Evolutionary conservation across 37 sponge, comb jelly and placozoan species (phyloP).

Genomic region (Spongia lamella): DNA sequence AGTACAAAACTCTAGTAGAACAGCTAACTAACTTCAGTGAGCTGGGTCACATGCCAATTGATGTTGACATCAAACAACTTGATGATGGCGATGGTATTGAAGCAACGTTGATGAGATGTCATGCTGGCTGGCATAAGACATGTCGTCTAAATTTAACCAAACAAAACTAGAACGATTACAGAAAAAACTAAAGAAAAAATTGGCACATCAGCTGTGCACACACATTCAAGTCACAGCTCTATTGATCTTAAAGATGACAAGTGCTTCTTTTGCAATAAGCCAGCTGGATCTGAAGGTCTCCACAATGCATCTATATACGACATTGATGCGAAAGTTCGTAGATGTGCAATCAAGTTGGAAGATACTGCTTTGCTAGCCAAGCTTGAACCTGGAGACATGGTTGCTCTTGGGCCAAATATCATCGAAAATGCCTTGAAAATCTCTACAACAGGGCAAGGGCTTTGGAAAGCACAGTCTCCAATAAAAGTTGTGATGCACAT

Average conservation of each 20-base stretch:
- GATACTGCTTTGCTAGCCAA: constrained; percentile 16
- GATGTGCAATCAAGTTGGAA: constrained; percentile 21
- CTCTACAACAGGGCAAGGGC: constrained; percentile 30
- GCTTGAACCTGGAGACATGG: constrained; percentile 19
- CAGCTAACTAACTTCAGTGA: constrained; percentile 17
- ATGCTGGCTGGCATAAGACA: constrained; percentile 26
- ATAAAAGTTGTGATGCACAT: neutral
- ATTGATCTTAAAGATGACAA: neutral
- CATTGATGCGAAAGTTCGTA: constrained; percentile 14
- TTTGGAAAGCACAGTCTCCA: neutral
- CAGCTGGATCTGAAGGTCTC: constrained; percentile 7
- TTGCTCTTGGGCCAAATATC: constrained; percentile 30
- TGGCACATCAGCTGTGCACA: too few species aligned
- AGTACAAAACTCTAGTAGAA: neutral
- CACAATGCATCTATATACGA: constrained; percentile 34
- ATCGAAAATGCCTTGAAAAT: constrained; percentile 13
- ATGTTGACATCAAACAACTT: constrained; percentile 3
- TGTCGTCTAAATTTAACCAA: constrained; percentile 15
- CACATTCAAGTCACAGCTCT: too few species aligned
- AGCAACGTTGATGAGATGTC: constrained; percentile 6
- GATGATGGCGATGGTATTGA: constrained; percentile 33
- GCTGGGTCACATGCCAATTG: constrained; percentile 5
- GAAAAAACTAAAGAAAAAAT: neutral
- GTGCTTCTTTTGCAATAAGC: neutral
- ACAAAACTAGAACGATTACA: neutral